Evolutionary conservation across 2,888 invertebrate species (phyloP).

Genomic region (Eilema depressum): DNA sequence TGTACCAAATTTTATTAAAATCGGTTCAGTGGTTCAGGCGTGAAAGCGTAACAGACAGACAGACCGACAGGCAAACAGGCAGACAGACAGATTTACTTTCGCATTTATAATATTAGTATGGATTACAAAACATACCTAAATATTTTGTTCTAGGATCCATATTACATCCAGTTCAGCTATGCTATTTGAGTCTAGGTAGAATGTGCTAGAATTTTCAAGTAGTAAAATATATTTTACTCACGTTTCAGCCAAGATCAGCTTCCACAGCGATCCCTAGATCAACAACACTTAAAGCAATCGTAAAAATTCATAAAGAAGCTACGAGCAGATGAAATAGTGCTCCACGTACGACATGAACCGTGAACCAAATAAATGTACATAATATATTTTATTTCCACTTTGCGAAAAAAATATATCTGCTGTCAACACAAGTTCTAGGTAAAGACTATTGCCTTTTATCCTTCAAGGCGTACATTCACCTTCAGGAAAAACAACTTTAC

Average conservation of each 20-base stretch:
- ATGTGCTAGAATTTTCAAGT: too few species aligned
- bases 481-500: background rate
- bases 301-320: background rate
- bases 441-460: constrained; percentile 2
- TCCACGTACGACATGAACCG: background rate
- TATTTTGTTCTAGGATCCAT: too few species aligned
- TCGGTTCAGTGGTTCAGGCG: too few species aligned
- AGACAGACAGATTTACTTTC: too few species aligned
- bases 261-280: background rate
- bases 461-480: background rate
- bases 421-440: background rate
- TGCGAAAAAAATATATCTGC: background rate
- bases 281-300: background rate
- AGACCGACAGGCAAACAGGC: too few species aligned
- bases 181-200: too few species aligned
- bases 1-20: too few species aligned
- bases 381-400: constrained; percentile 7
- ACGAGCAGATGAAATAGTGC: background rate
- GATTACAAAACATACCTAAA: too few species aligned
- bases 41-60: too few species aligned
- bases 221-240: background rate
- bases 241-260: background rate
- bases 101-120: too few species aligned
- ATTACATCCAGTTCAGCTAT: too few species aligned
- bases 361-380: constrained; percentile 12